phyloP scores from a whole-genome alignment of 2,888 invertebrate species.

The Tenodera sinensis region DNA sequence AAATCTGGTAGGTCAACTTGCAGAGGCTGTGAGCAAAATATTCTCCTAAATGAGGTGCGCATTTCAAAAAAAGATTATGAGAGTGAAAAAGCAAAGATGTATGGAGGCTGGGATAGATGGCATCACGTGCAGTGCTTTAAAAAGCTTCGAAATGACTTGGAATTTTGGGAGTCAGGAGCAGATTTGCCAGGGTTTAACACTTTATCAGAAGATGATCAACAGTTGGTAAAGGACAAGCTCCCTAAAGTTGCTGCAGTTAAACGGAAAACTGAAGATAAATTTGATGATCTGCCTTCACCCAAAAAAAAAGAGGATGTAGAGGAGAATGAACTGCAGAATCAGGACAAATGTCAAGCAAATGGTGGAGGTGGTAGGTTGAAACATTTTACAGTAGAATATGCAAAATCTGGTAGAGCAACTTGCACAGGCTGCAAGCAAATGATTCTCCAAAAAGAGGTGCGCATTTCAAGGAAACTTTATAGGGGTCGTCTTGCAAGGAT shows the following conservation, averaged over 20 bases:
- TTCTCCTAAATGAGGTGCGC: conserved; percentile 72
- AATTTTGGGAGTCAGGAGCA: conserved; percentile 69
- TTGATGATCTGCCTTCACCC: too few relatives aligned
- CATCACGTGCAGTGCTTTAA: conserved; percentile 90
- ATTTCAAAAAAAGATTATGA: conserved; percentile 83
- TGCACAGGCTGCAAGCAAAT: too few relatives aligned
- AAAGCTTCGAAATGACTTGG: conserved; percentile 65
- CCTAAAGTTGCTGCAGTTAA: conserved; percentile 56
- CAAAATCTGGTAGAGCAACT: too few relatives aligned
- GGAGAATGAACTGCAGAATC: too few relatives aligned
- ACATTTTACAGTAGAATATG: too few relatives aligned
- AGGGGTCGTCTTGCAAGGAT: too few relatives aligned
- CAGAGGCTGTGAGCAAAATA: conserved; percentile 79
- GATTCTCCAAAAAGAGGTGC: too few relatives aligned
- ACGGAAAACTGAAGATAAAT: too few relatives aligned
- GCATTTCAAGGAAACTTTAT: too few relatives aligned
- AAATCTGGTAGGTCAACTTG: conserved; percentile 80
- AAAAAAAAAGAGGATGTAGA: too few relatives aligned
- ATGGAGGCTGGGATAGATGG: conserved; percentile 84
- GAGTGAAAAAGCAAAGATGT: conserved; percentile 72
- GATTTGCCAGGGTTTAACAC: conserved; percentile 71
- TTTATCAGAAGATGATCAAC: conserved; percentile 69
- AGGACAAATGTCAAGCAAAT: too few relatives aligned
- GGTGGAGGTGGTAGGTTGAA: too few relatives aligned
- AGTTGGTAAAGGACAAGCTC: conserved; percentile 57